A percentile compares a stretch with the other conserved stretches of the same genome.
Conservation (phyloP, 2,113 vertebrate genomes). For the Python bivittatus region DNA sequence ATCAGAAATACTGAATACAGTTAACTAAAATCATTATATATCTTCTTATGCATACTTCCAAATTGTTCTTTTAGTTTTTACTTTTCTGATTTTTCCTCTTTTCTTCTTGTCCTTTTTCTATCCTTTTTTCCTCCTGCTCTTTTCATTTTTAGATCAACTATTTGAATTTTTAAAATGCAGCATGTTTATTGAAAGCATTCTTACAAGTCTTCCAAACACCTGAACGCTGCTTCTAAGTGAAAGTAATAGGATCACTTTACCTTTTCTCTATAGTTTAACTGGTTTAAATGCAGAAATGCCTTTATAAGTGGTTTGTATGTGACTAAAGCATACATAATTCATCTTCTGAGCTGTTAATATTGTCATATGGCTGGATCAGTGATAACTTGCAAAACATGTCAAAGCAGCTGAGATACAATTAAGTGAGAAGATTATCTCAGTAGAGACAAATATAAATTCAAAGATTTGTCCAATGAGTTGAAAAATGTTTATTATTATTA, state of each 20-base stretch:
- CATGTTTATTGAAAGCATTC: not conserved
- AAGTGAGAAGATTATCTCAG: not conserved
- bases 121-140: not conserved
- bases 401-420: not conserved
- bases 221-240: not conserved
- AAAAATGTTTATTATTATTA: constrained; percentile 1
- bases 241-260: not conserved
- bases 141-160: not conserved
- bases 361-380: not conserved
- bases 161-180: not conserved
- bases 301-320: not conserved
- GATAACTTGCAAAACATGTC: not conserved
- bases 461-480: not conserved
- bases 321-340: not conserved
- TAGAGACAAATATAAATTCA: not conserved
- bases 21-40: not conserved
- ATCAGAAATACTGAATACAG: not conserved
- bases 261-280: not conserved
- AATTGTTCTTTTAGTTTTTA: not conserved
- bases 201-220: not conserved
- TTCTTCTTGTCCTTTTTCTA: not conserved
- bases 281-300: not conserved
- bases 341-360: not conserved
- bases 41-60: not conserved
- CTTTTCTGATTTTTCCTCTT: not conserved